Base-by-base conservation (phyloP, 2,888 invertebrate species). In the Nematopogon swammerdamellus region DNA sequence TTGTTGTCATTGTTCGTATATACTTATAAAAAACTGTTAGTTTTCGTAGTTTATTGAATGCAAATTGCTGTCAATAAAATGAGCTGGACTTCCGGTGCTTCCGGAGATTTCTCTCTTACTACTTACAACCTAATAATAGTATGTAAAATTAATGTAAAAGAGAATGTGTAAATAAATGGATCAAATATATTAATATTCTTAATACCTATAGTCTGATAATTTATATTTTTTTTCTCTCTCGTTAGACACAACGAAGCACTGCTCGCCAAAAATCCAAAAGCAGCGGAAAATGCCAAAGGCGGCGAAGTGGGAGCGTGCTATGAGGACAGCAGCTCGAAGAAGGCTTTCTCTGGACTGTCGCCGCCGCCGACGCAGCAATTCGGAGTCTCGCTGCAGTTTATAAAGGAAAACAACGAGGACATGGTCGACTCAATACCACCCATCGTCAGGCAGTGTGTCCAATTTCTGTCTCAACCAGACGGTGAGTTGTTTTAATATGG, bases 351-450 rank as follows among this genome's bases (percentile, higher is more conserved):
- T 4, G 64, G 63, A 14, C 56, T 70, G 1, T 63, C 64, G 1
- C 70, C 80, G 36, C 72, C 69, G 45, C 81, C 83, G 42, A 93
- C 94, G 5, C 94, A 95, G 65, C 98, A 99, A 74, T 99, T 99
- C 73, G 96, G 97, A 19, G 97, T 97, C 1, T 88, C 95, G 2
- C 80, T 99, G 50, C 88, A 90, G 63, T 95, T 92, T 68, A 96
- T 99, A 53, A 92, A 92, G 64, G 87, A 91, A 53, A 87, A 95
- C 67, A 92, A 96, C 66, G 71, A 85, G 14, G 73, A 80, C 51
- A 80, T 85, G 64, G 88, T 90, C 18, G 85, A 85, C 58, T 85
- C 88, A 5, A 93, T 99, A 63, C 97, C 99, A 46, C 95, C 95
- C 0, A 90, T 98, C 49, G 92, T 99, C 25, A 85, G 88, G 58